Base-by-base conservation (phyloP, 2,888 invertebrate genomes). In the Trypoxylon attenuatum region DNA sequence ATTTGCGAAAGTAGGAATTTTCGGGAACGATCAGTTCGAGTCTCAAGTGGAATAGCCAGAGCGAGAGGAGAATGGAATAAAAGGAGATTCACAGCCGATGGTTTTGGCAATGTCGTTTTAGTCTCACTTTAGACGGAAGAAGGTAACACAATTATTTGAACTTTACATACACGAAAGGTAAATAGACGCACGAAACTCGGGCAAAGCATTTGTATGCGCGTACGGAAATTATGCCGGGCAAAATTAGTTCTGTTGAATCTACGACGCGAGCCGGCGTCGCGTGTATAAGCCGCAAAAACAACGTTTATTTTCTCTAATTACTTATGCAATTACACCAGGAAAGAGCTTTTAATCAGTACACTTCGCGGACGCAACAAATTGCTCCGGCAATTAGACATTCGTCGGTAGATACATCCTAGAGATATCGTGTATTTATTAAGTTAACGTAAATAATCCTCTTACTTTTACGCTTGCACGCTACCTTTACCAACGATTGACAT, bases 251-350 rank as follows among this genome's bases (percentile, higher is more conserved):
- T 27, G 46, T 57, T 39, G 39, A 52, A 47, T 47, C 39, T 52
- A 1, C 18, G 23, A 29, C 46, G 56, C 41, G 33, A 47, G 41
- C 41, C 23, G 46, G 29, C 46, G 15, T 6, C 21, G 42, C 15
- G 38, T 33, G 38, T 47, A 52, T 47, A 57, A 18, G 47, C 51
- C n/a, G n/a, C n/a, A n/a, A n/a, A n/a, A n/a, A n/a, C n/a, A 41
- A 63, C 33, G 51, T 59, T 59, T 67, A 64, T 47, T 59, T 64
- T 15, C 41, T 46, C 49, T 38, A 59, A 58, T 64, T 59, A 38
- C 51, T 42, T 52, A 27, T 54, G 64, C 43, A 64, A 67, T 64
- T 54, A 54, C 33, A 23, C 46, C 16, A 13, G 10, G 45, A 27
- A 10, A 16, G 13, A 5, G 38, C 52, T 53, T 53, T 62, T 56